These are phyloP conservation scores for Xylophagus ater DNA, from an alignment of 2,888 invertebrate genomes.

Conservation along the genomic window DNA sequence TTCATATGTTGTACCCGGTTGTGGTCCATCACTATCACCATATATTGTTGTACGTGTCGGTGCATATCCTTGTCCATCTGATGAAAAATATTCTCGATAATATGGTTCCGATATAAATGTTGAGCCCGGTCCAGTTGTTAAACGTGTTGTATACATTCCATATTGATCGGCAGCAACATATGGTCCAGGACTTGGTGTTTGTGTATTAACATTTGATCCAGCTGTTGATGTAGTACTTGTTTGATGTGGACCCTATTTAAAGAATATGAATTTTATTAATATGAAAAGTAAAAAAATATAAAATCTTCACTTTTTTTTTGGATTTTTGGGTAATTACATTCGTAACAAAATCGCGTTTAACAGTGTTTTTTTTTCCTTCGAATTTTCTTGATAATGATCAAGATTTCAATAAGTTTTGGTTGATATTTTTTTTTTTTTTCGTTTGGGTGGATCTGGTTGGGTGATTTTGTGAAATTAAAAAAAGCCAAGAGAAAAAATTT, in stretches of 20 bases:
- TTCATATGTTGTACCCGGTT: conserved; percentile 35
- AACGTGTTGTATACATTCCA: conserved; percentile 37
- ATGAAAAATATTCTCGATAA: conserved; percentile 63
- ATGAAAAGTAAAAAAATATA: too few species aligned
- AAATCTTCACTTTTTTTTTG: too few species aligned
- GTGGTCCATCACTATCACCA: conserved; percentile 33
- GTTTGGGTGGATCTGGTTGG: too few species aligned
- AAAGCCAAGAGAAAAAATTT: too few species aligned
- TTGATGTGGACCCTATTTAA: conserved; percentile 31
- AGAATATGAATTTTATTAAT: too few species aligned
- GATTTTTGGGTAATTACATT: too few species aligned
- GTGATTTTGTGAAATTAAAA: too few species aligned
- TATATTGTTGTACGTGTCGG: conserved; percentile 34
- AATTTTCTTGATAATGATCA: too few species aligned
- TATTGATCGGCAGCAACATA: conserved; percentile 38
- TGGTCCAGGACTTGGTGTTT: conserved; percentile 39
- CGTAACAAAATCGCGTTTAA: too few species aligned
- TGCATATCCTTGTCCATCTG: conserved; percentile 39
- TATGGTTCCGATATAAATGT: conserved; percentile 62
- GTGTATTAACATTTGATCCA: conserved; percentile 33
- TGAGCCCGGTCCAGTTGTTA: conserved; percentile 36
- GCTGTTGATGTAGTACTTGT: conserved; percentile 24
- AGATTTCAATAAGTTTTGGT: too few species aligned
- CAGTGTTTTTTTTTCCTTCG: too few species aligned
- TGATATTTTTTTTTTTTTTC: too few species aligned